Percentiles rank a stretch among this genome's conserved stretches.
Conservation (phyloP, 2,888 invertebrate species). For the Neoascia interrupta region DNA sequence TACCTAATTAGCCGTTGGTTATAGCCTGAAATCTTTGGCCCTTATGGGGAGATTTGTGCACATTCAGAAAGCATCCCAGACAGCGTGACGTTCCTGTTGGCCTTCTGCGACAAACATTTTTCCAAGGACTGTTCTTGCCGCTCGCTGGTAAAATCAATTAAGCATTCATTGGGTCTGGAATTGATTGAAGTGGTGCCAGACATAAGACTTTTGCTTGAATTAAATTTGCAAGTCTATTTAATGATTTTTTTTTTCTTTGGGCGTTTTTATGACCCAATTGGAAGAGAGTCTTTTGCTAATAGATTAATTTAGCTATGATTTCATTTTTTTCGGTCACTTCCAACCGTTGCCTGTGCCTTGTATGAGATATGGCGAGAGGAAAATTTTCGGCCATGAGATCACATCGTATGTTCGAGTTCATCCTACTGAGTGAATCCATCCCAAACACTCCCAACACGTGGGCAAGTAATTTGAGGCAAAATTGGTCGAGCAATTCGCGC, state of each 20-base stretch:
- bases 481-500: too few relatives aligned
- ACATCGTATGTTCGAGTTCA: too few relatives aligned
- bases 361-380: too few relatives aligned
- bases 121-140: neutral
- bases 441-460: too few relatives aligned
- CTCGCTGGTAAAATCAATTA: neutral
- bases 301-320: neutral
- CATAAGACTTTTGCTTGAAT: neutral
- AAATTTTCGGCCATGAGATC: neutral
- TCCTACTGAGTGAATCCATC: too few relatives aligned
- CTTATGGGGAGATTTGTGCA: conserved; percentile 18
- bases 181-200: neutral
- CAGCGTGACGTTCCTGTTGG: neutral
- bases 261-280: neutral
- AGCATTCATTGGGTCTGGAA: neutral
- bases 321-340: too few relatives aligned
- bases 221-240: too few relatives aligned
- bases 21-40: conserved; percentile 31
- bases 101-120: neutral
- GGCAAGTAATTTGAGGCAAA: too few relatives aligned
- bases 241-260: too few relatives aligned
- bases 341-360: too few relatives aligned
- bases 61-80: too few relatives aligned
- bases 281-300: neutral
- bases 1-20: conserved; percentile 55